Conservation (phyloP, 2,797 vertebrate genomes). For the Crossoptilon crossoptilon region DNA sequence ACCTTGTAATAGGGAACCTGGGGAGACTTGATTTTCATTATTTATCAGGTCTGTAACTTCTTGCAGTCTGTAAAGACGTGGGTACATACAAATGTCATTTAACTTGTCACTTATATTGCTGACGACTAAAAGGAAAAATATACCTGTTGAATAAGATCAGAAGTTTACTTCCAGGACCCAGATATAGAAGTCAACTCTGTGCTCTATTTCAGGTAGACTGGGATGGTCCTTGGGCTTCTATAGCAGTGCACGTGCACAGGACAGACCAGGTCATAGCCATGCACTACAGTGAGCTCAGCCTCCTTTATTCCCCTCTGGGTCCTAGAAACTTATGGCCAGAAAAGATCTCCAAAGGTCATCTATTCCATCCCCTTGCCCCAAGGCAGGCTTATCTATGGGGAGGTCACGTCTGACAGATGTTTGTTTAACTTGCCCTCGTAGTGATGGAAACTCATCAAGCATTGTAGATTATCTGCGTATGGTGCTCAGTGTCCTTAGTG, state of each 20-base stretch:
- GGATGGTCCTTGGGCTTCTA: neutral
- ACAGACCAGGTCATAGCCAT: neutral
- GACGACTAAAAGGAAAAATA: neutral
- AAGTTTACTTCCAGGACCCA: neutral
- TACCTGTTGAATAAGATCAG: neutral
- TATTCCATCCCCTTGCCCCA: neutral
- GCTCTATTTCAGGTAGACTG: neutral
- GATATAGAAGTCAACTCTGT: neutral
- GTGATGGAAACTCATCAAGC: neutral
- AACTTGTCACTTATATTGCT: neutral
- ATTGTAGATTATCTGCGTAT: neutral
- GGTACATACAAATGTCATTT: neutral
- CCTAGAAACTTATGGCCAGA: neutral
- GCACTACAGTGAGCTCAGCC: neutral
- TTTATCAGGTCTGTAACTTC: neutral
- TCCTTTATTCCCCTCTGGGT: neutral
- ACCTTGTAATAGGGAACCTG: neutral
- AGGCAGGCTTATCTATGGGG: constrained; percentile 28
- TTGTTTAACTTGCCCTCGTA: constrained; percentile 45
- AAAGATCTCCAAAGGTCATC: constrained; percentile 28
- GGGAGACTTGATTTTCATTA: neutral
- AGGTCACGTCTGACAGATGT: constrained; percentile 12
- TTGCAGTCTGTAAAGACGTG: neutral
- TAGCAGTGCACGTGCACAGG: neutral
- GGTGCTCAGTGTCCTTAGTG: neutral